Evolutionary conservation across 2,113 vertebrate genomes (phyloP).

Genomic region (Heterochromis multidens): DNA sequence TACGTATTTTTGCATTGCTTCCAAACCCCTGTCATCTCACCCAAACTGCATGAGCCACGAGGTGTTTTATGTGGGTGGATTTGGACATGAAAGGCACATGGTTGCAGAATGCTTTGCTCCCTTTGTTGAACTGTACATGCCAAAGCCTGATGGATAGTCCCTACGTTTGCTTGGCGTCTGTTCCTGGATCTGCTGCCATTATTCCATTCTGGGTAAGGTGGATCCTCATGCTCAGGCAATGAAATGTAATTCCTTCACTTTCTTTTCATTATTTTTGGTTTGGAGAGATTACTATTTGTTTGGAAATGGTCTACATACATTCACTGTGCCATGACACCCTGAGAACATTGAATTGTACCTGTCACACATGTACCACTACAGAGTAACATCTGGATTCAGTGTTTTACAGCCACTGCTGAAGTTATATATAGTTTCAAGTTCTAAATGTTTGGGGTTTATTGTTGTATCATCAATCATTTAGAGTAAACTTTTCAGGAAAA

Average conservation of each 20-base stretch:
- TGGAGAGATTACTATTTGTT: neutral
- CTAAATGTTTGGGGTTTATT: neutral
- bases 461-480: no score
- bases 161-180: constrained; percentile 17
- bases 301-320: neutral
- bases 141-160: constrained; percentile 45
- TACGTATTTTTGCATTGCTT: neutral
- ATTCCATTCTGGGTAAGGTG: constrained; percentile 24
- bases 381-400: neutral
- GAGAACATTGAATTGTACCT: neutral
- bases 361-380: neutral
- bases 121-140: constrained; percentile 4
- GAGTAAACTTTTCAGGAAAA: neutral
- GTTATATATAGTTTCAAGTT: neutral
- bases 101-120: constrained; percentile 25
- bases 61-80: constrained; percentile 2
- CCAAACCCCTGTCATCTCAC: neutral
- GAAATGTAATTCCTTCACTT: neutral
- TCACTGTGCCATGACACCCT: neutral
- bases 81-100: constrained; percentile 31
- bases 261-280: neutral
- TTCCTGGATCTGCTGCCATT: constrained; percentile 21
- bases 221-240: neutral
- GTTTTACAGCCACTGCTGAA: neutral
- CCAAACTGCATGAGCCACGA: neutral